phyloP scores from a whole-genome alignment of 2,888 invertebrate genomes.

The Hypsopygia costalis region DNA sequence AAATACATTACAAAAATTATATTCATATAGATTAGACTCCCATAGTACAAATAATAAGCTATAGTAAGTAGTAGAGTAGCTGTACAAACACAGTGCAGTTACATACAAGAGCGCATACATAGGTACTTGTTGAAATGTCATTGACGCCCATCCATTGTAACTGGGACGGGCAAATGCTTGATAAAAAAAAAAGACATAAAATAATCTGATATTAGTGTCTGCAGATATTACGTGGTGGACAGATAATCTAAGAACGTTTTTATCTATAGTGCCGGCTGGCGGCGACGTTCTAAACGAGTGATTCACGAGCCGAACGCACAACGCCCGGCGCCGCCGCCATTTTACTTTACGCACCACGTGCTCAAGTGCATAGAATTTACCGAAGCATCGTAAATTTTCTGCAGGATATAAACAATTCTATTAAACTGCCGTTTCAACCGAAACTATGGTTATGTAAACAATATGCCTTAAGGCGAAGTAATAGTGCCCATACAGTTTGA shows the following conservation, averaged over 20 bases:
- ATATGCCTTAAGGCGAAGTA: not conserved
- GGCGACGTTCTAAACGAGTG: conserved; percentile 21
- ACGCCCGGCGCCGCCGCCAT: conserved; percentile 48
- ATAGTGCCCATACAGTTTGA: not conserved
- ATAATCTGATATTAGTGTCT: too few relatives aligned
- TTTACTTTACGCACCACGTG: conserved; percentile 72
- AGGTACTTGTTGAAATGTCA: too few relatives aligned
- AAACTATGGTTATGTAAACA: not conserved
- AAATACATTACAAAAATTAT: too few relatives aligned
- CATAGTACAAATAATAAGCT: too few relatives aligned
- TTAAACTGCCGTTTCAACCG: not conserved
- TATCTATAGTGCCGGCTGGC: conserved; percentile 13
- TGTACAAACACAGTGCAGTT: too few relatives aligned
- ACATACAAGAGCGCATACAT: too few relatives aligned
- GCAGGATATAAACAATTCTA: conserved; percentile 7
- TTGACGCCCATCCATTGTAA: too few relatives aligned
- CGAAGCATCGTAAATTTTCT: conserved; percentile 19
- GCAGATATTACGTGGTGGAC: not conserved
- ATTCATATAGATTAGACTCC: too few relatives aligned
- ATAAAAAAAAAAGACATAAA: too few relatives aligned
- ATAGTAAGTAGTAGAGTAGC: too few relatives aligned
- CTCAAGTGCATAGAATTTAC: conserved; percentile 42
- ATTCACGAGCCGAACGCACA: conserved; percentile 27
- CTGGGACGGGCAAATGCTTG: too few relatives aligned
- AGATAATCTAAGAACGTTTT: conserved; percentile 3